Evolutionary conservation across 1,140 invertebrate species (phyloP).

Genomic region (Phthorimaea operculella): DNA sequence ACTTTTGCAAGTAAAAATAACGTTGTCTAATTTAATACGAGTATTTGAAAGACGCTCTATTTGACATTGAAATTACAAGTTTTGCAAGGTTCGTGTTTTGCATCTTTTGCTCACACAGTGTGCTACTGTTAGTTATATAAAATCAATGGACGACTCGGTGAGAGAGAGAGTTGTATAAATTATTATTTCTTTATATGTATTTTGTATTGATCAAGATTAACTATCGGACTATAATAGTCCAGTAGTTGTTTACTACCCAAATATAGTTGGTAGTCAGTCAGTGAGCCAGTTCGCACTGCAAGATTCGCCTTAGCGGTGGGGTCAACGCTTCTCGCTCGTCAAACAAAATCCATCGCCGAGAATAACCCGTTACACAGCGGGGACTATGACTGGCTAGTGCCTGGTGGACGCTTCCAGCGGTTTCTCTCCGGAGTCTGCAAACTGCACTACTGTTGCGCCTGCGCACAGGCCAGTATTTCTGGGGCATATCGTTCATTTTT

Average conservation of each 20-base stretch:
- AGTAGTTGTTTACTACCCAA: too few species aligned
- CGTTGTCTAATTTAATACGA: too few species aligned
- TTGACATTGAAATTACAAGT: neutral
- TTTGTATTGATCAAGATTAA: too few species aligned
- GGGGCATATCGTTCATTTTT: too few species aligned
- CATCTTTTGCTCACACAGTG: too few species aligned
- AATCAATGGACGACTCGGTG: too few species aligned
- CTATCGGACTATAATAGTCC: too few species aligned
- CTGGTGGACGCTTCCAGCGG: conserved; percentile 39
- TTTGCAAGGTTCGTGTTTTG: neutral
- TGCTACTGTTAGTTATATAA: too few species aligned
- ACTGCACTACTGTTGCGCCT: conserved; percentile 15
- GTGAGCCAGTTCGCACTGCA: conserved; percentile 34
- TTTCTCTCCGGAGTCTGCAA: conserved; percentile 37
- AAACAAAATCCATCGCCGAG: conserved; percentile 63
- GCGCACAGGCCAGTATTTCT: conserved; percentile 36
- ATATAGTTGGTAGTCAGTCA: too few species aligned
- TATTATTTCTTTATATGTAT: too few species aligned
- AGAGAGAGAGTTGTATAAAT: too few species aligned
- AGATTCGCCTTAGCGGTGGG: conserved; percentile 48
- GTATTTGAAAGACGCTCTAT: neutral
- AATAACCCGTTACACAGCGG: conserved; percentile 64
- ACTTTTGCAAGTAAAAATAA: too few species aligned
- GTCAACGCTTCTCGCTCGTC: conserved; percentile 61
- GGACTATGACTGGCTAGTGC: neutral